Percentiles rank a stretch among this genome's conserved stretches.
phyloP scores from a whole-genome alignment of 2,113 vertebrate genomes.

The Epinephelus moara region DNA sequence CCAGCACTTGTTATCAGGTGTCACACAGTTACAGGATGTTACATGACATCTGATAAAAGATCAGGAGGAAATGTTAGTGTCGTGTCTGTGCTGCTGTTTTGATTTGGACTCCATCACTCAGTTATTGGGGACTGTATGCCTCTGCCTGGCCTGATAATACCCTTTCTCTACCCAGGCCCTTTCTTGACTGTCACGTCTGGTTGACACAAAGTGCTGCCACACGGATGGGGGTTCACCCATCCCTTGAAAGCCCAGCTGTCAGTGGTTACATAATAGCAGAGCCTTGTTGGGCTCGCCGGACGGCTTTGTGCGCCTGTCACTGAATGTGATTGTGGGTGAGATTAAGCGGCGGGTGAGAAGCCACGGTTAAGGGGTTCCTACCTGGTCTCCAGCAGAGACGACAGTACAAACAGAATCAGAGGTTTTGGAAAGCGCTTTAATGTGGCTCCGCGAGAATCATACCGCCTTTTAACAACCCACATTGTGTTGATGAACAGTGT shows the following conservation, averaged over 20 bases:
- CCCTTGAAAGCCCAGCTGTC: conserved; percentile 85
- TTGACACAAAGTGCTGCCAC: conserved; percentile 84
- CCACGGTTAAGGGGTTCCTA: conserved; percentile 80
- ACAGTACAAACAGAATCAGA: conserved; percentile 72
- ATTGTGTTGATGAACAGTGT: conserved; percentile 55
- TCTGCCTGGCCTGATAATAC: conserved; percentile 67
- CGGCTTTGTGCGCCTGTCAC: conserved; percentile 84
- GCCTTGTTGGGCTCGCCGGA: conserved; percentile 81
- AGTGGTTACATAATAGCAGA: conserved; percentile 86
- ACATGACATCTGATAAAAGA: conserved; percentile 45
- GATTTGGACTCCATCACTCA: conserved; percentile 55
- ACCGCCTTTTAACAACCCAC: conserved; percentile 54
- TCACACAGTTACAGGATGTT: conserved; percentile 12
- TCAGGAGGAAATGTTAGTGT: conserved; percentile 48
- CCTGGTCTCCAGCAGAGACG: conserved; percentile 81
- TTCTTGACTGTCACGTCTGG: conserved; percentile 80
- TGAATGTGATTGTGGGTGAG: conserved; percentile 83
- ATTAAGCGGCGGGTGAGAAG: conserved; percentile 84
- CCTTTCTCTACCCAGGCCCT: conserved; percentile 58
- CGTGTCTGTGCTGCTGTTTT: conserved; percentile 37
- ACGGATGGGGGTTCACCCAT: conserved; percentile 78
- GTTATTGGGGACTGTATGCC: conserved; percentile 30
- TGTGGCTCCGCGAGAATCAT: conserved; percentile 50
- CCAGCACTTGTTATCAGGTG: conserved; percentile 22
- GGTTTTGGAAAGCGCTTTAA: conserved; percentile 58